Conservation (phyloP, 2,797 vertebrate species). For the Clarias pachynema region DNA sequence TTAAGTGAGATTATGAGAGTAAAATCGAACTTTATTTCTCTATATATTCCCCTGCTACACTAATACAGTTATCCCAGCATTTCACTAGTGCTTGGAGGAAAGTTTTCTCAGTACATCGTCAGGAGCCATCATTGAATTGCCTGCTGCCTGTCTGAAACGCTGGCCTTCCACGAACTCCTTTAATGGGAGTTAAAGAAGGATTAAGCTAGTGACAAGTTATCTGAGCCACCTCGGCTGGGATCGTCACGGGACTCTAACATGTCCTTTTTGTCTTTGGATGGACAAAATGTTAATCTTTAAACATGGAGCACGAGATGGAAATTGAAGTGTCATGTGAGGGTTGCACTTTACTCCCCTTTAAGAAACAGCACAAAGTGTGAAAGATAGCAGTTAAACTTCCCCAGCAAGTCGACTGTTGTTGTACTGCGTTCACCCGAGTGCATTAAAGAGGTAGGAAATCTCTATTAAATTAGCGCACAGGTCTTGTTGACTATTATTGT, state of each 20-base stretch:
- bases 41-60: no score
- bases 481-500: neutral
- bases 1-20: no score
- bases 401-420: neutral
- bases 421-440: neutral
- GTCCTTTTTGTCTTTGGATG: slow-evolving; percentile 8
- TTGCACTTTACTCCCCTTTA: slow-evolving; percentile 74
- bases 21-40: no score
- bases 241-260: neutral
- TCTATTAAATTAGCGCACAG: neutral
- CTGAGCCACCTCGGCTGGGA: no score
- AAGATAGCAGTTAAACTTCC: neutral
- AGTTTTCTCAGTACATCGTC: no score
- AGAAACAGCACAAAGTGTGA: slow-evolving; percentile 8
- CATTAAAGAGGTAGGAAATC: slow-evolving; percentile 20
- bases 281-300: slow-evolving; percentile 76
- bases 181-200: no score
- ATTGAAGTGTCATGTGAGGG: slow-evolving; percentile 74
- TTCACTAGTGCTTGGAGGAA: no score
- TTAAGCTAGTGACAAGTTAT: no score
- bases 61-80: no score
- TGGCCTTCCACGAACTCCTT: no score
- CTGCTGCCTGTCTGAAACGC: no score
- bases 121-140: no score
- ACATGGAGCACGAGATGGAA: slow-evolving; percentile 57